Conservation (phyloP, 53 echinoderm and acorn worm genomes). For the Actinopyga echinites region DNA sequence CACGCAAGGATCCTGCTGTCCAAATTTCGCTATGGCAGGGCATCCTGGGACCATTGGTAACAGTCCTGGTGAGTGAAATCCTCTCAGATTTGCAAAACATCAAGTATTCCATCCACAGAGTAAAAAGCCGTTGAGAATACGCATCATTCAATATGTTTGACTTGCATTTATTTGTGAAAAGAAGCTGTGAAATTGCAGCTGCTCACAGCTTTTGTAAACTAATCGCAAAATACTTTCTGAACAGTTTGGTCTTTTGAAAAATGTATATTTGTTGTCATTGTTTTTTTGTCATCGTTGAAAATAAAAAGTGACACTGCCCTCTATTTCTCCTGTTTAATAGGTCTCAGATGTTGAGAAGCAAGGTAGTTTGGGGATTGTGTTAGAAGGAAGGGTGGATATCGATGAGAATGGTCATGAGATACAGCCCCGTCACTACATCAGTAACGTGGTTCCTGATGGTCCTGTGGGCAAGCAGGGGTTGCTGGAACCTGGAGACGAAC, state of each 20-base stretch:
- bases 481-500: constrained; percentile 85
- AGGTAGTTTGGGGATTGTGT: constrained; percentile 89
- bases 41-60: constrained; percentile 68
- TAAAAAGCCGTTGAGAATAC: no score
- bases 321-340: neutral
- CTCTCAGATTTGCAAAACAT: no score
- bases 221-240: no score
- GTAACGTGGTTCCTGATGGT: constrained; percentile 79
- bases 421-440: constrained; percentile 92
- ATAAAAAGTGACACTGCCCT: no score
- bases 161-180: no score
- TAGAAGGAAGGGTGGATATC: constrained; percentile 97
- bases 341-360: constrained; percentile 44
- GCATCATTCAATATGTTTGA: no score
- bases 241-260: no score
- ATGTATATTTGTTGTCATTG: no score
- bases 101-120: no score
- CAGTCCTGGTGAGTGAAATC: constrained; percentile 69
- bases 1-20: neutral
- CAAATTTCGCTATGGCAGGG: constrained; percentile 72
- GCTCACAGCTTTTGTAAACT: no score
- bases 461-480: constrained; percentile 82
- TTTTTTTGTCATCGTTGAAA: no score
- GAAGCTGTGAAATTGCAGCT: no score
- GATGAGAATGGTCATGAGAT: constrained; percentile 91